Conservation (phyloP, 2,888 invertebrate species). For the Arenicola marina region DNA sequence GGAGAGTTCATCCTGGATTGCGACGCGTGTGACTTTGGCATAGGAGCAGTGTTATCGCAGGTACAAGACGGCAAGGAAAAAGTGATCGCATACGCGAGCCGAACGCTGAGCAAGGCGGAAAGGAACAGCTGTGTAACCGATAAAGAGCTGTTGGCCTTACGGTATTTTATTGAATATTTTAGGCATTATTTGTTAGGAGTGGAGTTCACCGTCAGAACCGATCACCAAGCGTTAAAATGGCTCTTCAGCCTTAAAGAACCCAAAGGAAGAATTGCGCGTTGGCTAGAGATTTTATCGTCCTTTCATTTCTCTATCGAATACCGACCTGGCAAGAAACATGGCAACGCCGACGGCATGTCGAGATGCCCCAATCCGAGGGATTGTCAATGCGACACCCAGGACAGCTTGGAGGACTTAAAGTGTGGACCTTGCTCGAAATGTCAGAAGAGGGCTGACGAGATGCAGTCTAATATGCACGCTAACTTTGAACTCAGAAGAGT, state of each 20-base stretch:
- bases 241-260: slow-evolving; percentile 21
- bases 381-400: background rate
- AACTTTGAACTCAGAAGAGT: no score
- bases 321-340: slow-evolving; percentile 27
- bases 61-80: slow-evolving; percentile 17
- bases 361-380: slow-evolving; percentile 13
- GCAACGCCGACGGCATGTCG: slow-evolving; percentile 30
- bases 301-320: slow-evolving; percentile 29
- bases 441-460: background rate
- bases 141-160: slow-evolving; percentile 20
- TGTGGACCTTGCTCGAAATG: slow-evolving; percentile 5
- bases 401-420: background rate
- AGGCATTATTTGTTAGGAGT: slow-evolving; percentile 23
- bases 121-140: slow-evolving; percentile 18
- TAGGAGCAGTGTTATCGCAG: slow-evolving; percentile 23
- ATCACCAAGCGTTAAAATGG: slow-evolving; percentile 25
- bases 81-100: slow-evolving; percentile 26
- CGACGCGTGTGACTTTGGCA: background rate
- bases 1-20: slow-evolving; percentile 2
- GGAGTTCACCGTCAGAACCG: slow-evolving; percentile 20
- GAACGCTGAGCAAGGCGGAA: slow-evolving; percentile 15
- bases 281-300: slow-evolving; percentile 23
- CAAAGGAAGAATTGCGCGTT: slow-evolving; percentile 18
- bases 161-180: slow-evolving; percentile 18
- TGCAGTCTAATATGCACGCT: no score